Evolutionary conservation across 2,113 vertebrate species (phyloP).

Genomic region (Corythornis cristatus): DNA sequence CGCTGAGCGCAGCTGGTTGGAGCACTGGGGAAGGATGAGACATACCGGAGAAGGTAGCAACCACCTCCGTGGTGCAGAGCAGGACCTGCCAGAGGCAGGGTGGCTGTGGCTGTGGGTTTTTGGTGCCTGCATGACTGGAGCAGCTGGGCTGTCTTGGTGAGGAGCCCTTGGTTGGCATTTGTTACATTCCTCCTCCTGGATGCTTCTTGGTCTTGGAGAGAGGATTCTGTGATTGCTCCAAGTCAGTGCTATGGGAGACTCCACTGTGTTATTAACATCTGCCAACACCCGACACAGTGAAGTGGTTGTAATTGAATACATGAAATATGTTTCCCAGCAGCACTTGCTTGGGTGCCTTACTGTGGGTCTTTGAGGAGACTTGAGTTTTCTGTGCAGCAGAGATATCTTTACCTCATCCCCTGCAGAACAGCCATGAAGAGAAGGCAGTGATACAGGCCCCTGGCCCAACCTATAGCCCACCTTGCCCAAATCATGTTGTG

Average conservation of each 20-base stretch:
- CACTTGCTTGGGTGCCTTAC: not conserved
- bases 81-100: not conserved
- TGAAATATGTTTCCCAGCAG: not conserved
- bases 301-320: not conserved
- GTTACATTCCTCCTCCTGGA: not conserved
- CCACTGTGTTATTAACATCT: not conserved
- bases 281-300: not conserved
- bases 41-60: not conserved
- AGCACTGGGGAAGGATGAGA: not conserved
- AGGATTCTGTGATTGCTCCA: accelerated
- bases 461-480: not conserved
- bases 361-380: not conserved
- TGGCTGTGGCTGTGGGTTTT: not conserved
- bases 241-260: not conserved
- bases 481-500: not conserved
- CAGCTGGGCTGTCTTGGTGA: not conserved
- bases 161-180: accelerated
- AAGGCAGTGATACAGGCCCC: accelerated
- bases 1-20: not conserved
- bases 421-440: accelerated
- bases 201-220: not conserved
- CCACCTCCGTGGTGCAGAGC: not conserved
- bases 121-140: accelerated
- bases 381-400: not conserved
- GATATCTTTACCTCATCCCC: accelerated